Evolutionary conservation across 1,140 invertebrate species (phyloP), one percentile per base, ranked within the genome.

Genomic region (Aporrectodea caliginosa): DNA sequence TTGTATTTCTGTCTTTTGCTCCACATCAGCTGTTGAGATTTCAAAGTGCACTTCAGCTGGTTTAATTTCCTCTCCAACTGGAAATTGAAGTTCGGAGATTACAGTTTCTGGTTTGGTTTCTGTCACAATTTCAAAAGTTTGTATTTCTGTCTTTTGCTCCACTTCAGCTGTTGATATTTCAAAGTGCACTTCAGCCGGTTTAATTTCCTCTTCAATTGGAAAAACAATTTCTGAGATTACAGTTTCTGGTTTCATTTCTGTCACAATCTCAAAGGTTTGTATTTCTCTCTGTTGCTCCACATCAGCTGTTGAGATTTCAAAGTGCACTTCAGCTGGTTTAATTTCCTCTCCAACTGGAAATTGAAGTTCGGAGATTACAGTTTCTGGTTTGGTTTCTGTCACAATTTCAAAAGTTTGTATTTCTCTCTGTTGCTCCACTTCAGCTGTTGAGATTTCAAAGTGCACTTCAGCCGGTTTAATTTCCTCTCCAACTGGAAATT

Each of bases 381-480:
- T 30, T n/a, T 43, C 75, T 58, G 35, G 2, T 33, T 68, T 2
- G 35, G 30, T 35, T 1, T 77, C 75, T 2, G 35, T 43, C 30
- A 31, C 16, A 0, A 43, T 69, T 58, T 27, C 68, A 29, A 43
- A 1, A 29, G 12, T 30, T 12, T 58, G 1, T 58, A 12, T 68
- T 2, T 77, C 75, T 77, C 27, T 35, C 58, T 58, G 1, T 58
- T 72, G 16, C 69, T 78, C 27, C 35, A 77, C 58, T 14, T 79
- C 71, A 35, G 35, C 77, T 33, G 68, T 30, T 32, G n/a, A 32
- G n/a, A 78, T 78, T 72, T 81, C 79, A 27, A 43, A 32, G 0
- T 70, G 29, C 27, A 75, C 35, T 79, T 82, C 77, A 74, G 29
- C 30, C n/a, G 78, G 75, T 68, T 81, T 68, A 35, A 6, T 68